Conservation (phyloP, 1,140 invertebrate species). For the Bemisia tabaci region DNA sequence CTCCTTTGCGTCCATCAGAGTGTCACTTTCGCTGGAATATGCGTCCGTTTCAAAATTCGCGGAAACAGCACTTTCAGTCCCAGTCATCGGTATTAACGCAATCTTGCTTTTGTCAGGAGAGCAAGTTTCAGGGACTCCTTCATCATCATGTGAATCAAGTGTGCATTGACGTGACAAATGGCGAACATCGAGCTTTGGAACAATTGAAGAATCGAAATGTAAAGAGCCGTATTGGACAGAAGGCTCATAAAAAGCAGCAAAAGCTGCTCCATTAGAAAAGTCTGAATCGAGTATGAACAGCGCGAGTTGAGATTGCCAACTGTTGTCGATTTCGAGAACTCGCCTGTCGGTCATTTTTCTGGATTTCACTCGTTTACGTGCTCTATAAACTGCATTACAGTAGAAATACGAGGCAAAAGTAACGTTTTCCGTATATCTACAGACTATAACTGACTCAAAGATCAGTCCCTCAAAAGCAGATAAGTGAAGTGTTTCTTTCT, state of each 20-base stretch:
- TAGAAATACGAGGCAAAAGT: neutral
- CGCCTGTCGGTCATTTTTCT: neutral
- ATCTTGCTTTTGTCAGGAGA: neutral
- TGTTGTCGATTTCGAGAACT: neutral
- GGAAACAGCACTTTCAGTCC: neutral
- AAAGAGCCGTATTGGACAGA: neutral
- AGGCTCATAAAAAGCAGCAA: neutral
- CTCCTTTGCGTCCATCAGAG: neutral
- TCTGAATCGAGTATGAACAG: neutral
- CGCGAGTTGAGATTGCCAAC: neutral
- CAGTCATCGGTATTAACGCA: neutral
- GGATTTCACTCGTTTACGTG: neutral
- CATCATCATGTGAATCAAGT: neutral
- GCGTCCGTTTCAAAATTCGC: neutral
- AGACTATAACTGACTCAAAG: neutral
- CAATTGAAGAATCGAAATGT: neutral
- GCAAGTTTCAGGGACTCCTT: neutral
- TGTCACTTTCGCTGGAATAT: neutral
- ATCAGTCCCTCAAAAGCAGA: neutral
- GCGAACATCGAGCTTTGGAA: neutral
- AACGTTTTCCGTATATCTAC: neutral
- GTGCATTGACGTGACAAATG: neutral
- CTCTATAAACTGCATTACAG: neutral
- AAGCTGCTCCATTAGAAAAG: neutral
- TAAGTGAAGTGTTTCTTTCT: neutral